Evolutionary conservation across 2,888 invertebrate genomes (phyloP).

Genomic region (Macrosiphum euphorbiae): DNA sequence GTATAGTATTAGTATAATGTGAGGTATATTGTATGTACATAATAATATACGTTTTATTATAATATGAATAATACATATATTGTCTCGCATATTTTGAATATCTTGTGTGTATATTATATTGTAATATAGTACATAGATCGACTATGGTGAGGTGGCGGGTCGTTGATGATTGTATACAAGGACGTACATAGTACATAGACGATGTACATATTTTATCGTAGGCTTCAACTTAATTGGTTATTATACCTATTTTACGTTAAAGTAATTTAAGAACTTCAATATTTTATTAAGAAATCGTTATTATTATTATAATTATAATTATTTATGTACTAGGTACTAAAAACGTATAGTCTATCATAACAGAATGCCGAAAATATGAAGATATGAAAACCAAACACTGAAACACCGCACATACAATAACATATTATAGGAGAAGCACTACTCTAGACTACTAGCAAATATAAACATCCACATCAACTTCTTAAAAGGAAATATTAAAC

Average conservation of each 20-base stretch:
- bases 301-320: background rate
- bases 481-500: background rate
- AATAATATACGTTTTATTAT: background rate
- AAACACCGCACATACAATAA: background rate
- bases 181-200: background rate
- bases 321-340: background rate
- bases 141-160: background rate
- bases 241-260: background rate
- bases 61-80: conserved; percentile 1
- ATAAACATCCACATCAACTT: background rate
- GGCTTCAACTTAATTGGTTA: background rate
- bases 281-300: background rate
- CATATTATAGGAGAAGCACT: background rate
- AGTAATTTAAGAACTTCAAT: background rate
- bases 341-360: too few species aligned
- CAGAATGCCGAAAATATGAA: background rate
- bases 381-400: background rate
- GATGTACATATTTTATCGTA: background rate
- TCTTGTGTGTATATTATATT: background rate
- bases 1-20: background rate
- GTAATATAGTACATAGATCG: background rate
- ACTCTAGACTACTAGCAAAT: background rate
- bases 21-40: background rate
- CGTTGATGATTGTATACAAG: background rate
- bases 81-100: background rate